Evolutionary conservation across 2,113 vertebrate species (phyloP), one percentile per base, ranked within the genome.

Genomic region (Hirundichthys speculiger): DNA sequence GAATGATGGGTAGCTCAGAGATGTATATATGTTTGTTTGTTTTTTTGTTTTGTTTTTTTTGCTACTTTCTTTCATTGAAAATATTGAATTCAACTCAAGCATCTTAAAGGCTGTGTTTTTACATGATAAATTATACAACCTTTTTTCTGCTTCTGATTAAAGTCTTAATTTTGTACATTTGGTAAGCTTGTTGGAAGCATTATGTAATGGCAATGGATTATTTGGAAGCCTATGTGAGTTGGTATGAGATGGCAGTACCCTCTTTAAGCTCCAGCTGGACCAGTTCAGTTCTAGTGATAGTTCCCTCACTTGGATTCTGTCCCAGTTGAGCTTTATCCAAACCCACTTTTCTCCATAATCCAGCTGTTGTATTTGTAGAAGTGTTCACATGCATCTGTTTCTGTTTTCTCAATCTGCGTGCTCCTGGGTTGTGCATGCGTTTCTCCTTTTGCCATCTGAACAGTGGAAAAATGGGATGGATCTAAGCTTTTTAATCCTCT

Each of bases 291-390:
- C 40, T 47, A 71, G 58, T 40, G 69, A 64, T 69, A 57, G 57
- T n/a, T 57, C 46, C 45, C 76, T 65, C 60, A 41, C 30, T 82
- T 90, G 89, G 88, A 84, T 41, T 39, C 51, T 50, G 48, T 89
- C 85, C 90, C 79, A 57, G 50, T 83, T 64, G 76, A 80, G 87
- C 75, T 84, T 87, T 82, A 80, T 62, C 75, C 68, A 79, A 80
- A 83, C 77, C 79, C 75, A 72, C 67, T 87, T 76, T 71, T 64
- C 25, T 27, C n/a, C 64, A 66, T 92, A 91, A 92, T 91, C 86
- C 79, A 66, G 27, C 51, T 73, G 69, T 73, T 87, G 70, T 88
- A 80, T 83, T 71, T 65, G 57, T 43, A 58, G 43, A 69, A 59
- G 48, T 46, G 61, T 65, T 59, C 41, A 58, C 49, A 27, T 79